A percentile compares a stretch with the other conserved stretches of the same genome.
phyloP scores from a whole-genome alignment of 2,797 vertebrate genomes.

The Danio choprae region DNA sequence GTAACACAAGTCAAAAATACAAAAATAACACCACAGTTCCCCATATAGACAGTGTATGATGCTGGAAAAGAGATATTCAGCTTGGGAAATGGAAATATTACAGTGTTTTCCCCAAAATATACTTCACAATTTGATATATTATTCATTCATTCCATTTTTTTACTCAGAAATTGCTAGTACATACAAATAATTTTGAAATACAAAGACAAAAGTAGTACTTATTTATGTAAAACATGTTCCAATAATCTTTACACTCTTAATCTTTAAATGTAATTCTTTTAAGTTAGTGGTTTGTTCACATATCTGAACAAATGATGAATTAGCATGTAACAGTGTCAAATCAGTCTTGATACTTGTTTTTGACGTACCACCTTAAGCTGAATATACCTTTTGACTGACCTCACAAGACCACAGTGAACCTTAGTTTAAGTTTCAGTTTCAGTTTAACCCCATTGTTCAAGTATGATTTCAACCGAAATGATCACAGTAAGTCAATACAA shows the following conservation, averaged over 20 bases:
- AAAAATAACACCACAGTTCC: conserved; percentile 38
- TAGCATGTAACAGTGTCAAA: not conserved
- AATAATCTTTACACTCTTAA: not conserved
- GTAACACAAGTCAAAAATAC: conserved; percentile 62
- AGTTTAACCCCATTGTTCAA: not conserved
- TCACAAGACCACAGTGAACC: conserved; percentile 26
- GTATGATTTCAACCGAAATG: not conserved
- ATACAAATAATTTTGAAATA: not conserved
- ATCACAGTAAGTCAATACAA: not conserved
- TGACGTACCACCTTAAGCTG: conserved; percentile 10
- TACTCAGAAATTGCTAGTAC: not conserved
- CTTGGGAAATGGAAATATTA: conserved; percentile 4
- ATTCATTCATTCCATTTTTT: not conserved
- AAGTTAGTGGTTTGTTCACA: not conserved
- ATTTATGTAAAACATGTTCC: not conserved
- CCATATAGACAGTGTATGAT: conserved; percentile 22
- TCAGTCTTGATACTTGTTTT: not conserved
- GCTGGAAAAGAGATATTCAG: conserved; percentile 13
- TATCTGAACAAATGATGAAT: not conserved
- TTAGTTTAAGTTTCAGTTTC: not conserved
- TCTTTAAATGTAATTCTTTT: not conserved
- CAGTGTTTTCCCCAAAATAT: not conserved
- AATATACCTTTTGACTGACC: conserved; percentile 42
- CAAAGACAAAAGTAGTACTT: not conserved
- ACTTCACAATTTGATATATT: not conserved